phyloP scores from a whole-genome alignment of 2,113 vertebrate species.

The Fukomys damarensis region DNA sequence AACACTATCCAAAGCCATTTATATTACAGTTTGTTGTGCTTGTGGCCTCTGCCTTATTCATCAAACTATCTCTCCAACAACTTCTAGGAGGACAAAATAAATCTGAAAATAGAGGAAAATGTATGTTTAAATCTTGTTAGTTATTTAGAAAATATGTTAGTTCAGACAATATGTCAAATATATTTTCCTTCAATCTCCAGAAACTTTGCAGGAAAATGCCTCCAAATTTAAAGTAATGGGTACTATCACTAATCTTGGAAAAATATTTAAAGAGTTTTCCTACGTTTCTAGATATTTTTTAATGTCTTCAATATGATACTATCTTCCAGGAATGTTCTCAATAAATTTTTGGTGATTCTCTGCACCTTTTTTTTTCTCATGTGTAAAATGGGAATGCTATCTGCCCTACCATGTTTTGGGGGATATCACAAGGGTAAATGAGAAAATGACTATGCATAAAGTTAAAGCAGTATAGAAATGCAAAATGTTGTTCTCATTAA shows the following conservation, averaged over 20 bases:
- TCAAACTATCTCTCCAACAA: conserved; percentile 40
- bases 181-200: conserved; percentile 54
- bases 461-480: conserved; percentile 48
- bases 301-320: not conserved
- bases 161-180: conserved; percentile 16
- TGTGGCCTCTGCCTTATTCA: conserved; percentile 43
- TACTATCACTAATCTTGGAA: conserved; percentile 15
- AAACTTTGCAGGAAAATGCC: conserved; percentile 36
- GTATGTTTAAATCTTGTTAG: conserved; percentile 36
- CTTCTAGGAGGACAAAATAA: not conserved
- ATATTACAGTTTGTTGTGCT: not conserved
- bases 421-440: conserved; percentile 29
- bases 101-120: not conserved
- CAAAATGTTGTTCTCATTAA: conserved; percentile 78
- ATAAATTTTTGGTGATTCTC: not conserved
- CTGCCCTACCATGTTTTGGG: not conserved
- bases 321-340: not conserved
- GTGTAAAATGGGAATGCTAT: conserved; percentile 40
- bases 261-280: conserved; percentile 24
- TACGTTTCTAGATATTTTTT: not conserved
- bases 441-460: conserved; percentile 37
- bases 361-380: not conserved
- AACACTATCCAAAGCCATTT: not conserved
- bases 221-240: conserved; percentile 13
- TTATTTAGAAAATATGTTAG: conserved; percentile 29